These are phyloP conservation scores for Drosophila hamatofila DNA, from an alignment of 2,888 invertebrate species.

Conservation along the genomic window DNA sequence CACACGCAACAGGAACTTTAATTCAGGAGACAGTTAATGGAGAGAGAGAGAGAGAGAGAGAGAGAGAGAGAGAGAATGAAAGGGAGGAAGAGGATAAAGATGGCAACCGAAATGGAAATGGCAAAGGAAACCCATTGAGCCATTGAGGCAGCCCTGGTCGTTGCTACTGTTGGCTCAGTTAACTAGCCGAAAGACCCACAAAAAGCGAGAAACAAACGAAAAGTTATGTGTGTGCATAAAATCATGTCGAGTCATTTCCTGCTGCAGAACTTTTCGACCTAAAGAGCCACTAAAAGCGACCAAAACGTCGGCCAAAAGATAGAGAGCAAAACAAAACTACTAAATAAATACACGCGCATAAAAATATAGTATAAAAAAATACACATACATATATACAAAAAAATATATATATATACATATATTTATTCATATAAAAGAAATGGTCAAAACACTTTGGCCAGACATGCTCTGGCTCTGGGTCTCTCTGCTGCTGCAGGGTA, in stretches of 20 bases:
- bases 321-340: slow-evolving; percentile 10
- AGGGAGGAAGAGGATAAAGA: not conserved
- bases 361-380: not conserved
- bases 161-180: slow-evolving; percentile 40
- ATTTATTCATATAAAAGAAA: slow-evolving; percentile 3
- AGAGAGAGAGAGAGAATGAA: too few relatives aligned
- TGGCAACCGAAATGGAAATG: slow-evolving; percentile 5
- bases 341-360: slow-evolving; percentile 17
- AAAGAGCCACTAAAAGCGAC: slow-evolving; percentile 41
- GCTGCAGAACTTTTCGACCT: slow-evolving; percentile 61
- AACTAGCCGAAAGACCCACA: slow-evolving; percentile 64
- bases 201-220: slow-evolving; percentile 56
- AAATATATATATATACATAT: slow-evolving; percentile 6
- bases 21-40: slow-evolving; percentile 10
- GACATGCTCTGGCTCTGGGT: slow-evolving; percentile 9
- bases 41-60: not conserved
- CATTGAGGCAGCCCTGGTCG: slow-evolving; percentile 30
- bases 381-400: not conserved
- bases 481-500: slow-evolving; percentile 2
- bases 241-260: slow-evolving; percentile 77
- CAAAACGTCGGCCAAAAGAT: slow-evolving; percentile 7
- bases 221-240: slow-evolving; percentile 61
- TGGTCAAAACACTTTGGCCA: slow-evolving; percentile 26
- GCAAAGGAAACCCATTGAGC: slow-evolving; percentile 48
- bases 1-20: slow-evolving; percentile 20